Evolutionary conservation across 2,113 vertebrate genomes (phyloP), one percentile per base, ranked within the genome.

Genomic region (Vulpes vulpes): DNA sequence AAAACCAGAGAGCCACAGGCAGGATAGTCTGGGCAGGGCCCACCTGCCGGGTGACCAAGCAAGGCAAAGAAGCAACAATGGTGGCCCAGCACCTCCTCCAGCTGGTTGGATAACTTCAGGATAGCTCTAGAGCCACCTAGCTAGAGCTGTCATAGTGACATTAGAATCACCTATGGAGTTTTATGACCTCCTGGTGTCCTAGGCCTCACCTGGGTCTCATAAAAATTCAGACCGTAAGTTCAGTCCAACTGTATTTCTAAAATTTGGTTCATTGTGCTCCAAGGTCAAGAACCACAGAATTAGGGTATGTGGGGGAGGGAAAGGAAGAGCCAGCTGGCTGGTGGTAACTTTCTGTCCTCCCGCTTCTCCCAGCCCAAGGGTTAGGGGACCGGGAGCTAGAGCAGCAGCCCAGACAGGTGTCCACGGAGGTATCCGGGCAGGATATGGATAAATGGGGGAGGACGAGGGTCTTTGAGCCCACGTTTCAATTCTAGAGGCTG

Each of bases 281-380:
- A 32, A 32, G 9, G n/a, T 59, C 1, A 0, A 67, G 57, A 96
- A 43, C 16, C 80, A 30, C 10, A 2, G 5, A 81, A 6, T 32
- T 0, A 38, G 8, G 82, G 14, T 32, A 17, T 0, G 1, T 12
- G 4, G 3, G 1, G 1, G 0, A 43, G 20, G 8, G 3, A 32
- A 25, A 7, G 43, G 2, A 84, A 12, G 9, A 0, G 19, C 51
- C 57, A 49, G 20, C 15, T 38, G 32, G 10, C 19, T 38, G 38
- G 23, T 82, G 67, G 10, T 7, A 83, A n/a, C 30, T 62, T 25
- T 53, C 81, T 38, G 30, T 71, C 20, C 87, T 87, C 22, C 57
- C 55, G 11, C 19, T 80, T 12, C 27, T 35, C 55, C 27, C 15
- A 80, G 27, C 49, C 64, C 6, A 17, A 25, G 12, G 35, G 19